A percentile compares a stretch with the other conserved stretches of the same genome.
Conservation (phyloP, 1,140 invertebrate genomes). For the Drosophila pectinifera region DNA sequence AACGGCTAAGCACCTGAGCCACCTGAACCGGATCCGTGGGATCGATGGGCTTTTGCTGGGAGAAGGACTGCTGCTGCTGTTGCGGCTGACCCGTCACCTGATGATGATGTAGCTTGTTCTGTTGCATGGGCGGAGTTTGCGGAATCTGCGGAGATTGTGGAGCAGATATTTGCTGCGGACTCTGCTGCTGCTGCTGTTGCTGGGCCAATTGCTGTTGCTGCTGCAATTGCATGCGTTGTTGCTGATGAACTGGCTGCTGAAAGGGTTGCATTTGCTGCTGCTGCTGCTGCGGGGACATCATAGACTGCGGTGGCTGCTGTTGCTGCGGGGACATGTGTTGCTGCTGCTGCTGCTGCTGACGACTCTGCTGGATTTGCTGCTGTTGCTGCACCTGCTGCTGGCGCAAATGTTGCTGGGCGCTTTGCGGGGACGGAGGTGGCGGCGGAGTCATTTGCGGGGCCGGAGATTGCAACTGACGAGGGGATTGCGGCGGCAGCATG, state of each 20-base stretch:
- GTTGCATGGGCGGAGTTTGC: constrained; percentile 67
- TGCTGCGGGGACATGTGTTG: constrained; percentile 72
- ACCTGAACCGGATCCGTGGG: constrained; percentile 82
- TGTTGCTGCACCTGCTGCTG: constrained; percentile 55
- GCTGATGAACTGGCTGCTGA: constrained; percentile 67
- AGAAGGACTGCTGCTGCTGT: constrained; percentile 64
- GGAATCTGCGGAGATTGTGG: constrained; percentile 77
- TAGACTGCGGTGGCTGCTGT: constrained; percentile 41
- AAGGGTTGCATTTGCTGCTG: constrained; percentile 63
- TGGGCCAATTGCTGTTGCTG: constrained; percentile 69
- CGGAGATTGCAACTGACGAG: constrained; percentile 77
- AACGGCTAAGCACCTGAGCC: constrained; percentile 77
- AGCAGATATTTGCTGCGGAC: constrained; percentile 72
- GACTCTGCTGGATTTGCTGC: constrained; percentile 64
- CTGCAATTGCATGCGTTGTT: constrained; percentile 66
- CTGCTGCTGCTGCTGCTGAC: constrained; percentile 70
- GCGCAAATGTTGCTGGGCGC: constrained; percentile 83
- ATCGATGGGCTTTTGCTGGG: constrained; percentile 70
- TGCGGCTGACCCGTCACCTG: constrained; percentile 44
- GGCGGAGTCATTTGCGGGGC: constrained; percentile 84
- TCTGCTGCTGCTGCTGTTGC: constrained; percentile 64
- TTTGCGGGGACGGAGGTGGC: constrained; percentile 76
- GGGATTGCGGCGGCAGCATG: constrained; percentile 79
- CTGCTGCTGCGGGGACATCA: constrained; percentile 76
- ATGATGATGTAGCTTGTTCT: constrained; percentile 57